Percentiles rank a stretch among this genome's conserved stretches.
Evolutionary conservation across 1,140 invertebrate species (phyloP).

Genomic region (Polyergus mexicanus): DNA sequence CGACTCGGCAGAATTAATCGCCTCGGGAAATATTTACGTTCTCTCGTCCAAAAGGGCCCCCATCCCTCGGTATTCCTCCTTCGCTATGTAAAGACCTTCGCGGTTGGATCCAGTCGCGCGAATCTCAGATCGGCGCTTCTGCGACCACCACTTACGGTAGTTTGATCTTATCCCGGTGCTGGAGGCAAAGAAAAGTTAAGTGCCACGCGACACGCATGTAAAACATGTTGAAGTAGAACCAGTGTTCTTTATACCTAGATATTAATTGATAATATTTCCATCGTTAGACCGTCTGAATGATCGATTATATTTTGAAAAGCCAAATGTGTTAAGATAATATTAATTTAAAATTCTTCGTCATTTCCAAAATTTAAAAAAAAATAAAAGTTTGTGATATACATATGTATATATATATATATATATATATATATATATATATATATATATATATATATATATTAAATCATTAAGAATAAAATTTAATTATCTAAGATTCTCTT

Average conservation of each 20-base stretch:
- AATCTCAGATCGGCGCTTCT: constrained; percentile 17
- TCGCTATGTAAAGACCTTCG: neutral
- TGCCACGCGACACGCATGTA: constrained; percentile 17
- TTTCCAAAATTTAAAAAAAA: neutral
- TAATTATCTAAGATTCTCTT: neutral
- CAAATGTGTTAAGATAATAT: neutral
- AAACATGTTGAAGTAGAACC: neutral
- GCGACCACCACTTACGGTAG: constrained; percentile 24
- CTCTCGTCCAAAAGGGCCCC: constrained; percentile 64
- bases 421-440: neutral
- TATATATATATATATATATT: neutral
- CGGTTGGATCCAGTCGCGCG: neutral
- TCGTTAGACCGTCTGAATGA: neutral
- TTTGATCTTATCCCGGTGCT: constrained; percentile 31
- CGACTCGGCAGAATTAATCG: constrained; percentile 74
- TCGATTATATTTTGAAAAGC: neutral
- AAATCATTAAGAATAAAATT: neutral
- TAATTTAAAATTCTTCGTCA: neutral
- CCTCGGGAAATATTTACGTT: constrained; percentile 74
- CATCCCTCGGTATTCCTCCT: neutral
- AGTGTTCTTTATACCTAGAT: neutral
- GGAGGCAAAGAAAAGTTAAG: neutral
- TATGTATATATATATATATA: neutral
- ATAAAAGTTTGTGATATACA: neutral
- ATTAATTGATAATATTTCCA: neutral